Conservation (phyloP, 2,113 vertebrate genomes). For the Sander vitreus region DNA sequence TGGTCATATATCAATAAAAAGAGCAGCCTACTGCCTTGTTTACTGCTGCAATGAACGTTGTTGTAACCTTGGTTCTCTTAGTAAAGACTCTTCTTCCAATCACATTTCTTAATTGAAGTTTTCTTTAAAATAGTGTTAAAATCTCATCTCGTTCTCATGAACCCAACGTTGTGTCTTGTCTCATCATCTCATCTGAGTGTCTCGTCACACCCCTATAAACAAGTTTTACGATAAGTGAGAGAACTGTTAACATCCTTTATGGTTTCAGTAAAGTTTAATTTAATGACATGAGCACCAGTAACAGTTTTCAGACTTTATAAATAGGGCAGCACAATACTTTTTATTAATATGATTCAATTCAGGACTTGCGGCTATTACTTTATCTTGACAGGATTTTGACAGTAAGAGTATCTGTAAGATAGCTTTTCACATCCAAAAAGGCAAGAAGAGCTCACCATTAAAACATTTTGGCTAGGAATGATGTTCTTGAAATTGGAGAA, state of each 20-base stretch:
- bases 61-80: too few species aligned
- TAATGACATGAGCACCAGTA: neutral
- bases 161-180: too few species aligned
- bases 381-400: constrained; percentile 19
- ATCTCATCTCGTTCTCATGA: too few species aligned
- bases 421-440: constrained; percentile 8
- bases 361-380: constrained; percentile 1
- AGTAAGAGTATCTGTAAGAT: neutral
- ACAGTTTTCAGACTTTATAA: neutral
- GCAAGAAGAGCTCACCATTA: neutral
- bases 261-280: neutral
- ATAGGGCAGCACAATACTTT: neutral
- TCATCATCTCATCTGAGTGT: too few species aligned
- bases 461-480: neutral
- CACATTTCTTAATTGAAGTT: too few species aligned
- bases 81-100: too few species aligned
- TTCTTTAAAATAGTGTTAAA: too few species aligned
- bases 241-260: neutral
- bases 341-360: constrained; percentile 1
- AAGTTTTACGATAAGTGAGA: neutral
- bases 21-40: too few species aligned
- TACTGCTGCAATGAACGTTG: too few species aligned
- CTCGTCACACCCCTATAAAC: too few species aligned
- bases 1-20: too few species aligned
- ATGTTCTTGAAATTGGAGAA: neutral